Base-by-base conservation (phyloP, 2,113 vertebrate genomes). In the Syrrhaptes paradoxus region DNA sequence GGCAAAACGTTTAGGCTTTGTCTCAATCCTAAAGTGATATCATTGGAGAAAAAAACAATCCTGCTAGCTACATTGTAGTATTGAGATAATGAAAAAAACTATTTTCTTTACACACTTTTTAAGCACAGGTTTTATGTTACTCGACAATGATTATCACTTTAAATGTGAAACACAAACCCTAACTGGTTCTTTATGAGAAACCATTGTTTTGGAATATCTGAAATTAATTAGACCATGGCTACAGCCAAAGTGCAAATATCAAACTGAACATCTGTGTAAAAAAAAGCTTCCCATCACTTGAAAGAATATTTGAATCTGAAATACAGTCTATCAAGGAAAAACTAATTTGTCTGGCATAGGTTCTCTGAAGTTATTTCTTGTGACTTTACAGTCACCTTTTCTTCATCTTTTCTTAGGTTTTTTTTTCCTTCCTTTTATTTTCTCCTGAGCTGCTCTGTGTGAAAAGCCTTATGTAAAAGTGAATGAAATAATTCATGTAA, bases 181-280 rank as follows among this genome's bases (percentile, higher is more conserved):
- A 95, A 91, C 91, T 62, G 58, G 66, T 75, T 85, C 91, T 96
- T 95, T 91, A 94, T 87, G 74, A 91, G 82, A 82, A 97, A 62
- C 67, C 74, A 95, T 96, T 96, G 94, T 96, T 96, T 91, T 85
- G 72, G 85, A 97, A 85, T 95, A 95, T 96, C 91, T 96, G 95
- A 97, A 91, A 91, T 94, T 96, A 94, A 95, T 96, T 96, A 95
- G 78, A 76, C 41, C 17, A 12, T 70, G 75, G 89, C 75, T 96
- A 79, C 76, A 91, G 78, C 71, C 85, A 89, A 59, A 34, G 46
- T 94, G 85, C 67, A 95, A 95, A 85, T 94, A 96, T 95, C 89
- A 93, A 89, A 85, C 93, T 31, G 78, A 96, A 92, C 93, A 95
- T 95, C 89, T 96, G 94, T 70, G 67, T 49, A 16, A 62, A 67